phyloP scores from a whole-genome alignment of 2,888 invertebrate genomes.

The Himalopsyche japonica region DNA sequence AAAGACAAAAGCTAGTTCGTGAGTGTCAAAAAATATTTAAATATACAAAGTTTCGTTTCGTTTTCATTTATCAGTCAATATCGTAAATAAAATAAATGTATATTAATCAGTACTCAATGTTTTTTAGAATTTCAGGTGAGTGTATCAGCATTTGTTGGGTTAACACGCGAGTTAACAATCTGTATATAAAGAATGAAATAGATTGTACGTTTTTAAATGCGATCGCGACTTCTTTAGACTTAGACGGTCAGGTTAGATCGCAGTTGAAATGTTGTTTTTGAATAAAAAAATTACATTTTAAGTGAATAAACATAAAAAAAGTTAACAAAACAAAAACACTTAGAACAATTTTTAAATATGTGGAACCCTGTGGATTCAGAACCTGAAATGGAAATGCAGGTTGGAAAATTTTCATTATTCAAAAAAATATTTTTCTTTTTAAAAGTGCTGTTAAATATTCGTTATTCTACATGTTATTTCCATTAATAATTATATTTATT shows the following conservation, averaged over 20 bases:
- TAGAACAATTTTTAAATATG: neutral
- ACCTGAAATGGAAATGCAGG: neutral
- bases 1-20: too few relatives aligned
- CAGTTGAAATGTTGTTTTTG: neutral
- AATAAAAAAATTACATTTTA: neutral
- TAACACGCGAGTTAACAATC: neutral
- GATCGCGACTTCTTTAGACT: neutral
- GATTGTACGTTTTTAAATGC: neutral
- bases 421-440: too few relatives aligned
- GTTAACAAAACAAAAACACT: neutral
- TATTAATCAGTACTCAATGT: too few relatives aligned
- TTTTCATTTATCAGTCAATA: too few relatives aligned
- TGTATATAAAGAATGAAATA: neutral
- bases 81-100: too few relatives aligned
- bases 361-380: neutral
- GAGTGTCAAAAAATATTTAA: too few relatives aligned
- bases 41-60: too few relatives aligned
- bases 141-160: neutral
- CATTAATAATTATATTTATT: too few relatives aligned
- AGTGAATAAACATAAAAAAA: neutral
- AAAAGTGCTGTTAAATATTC: too few relatives aligned
- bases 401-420: neutral
- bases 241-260: neutral
- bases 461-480: too few relatives aligned
- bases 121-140: too few relatives aligned